Conservation (phyloP, 2,888 invertebrate genomes). For the Proisotoma minuta region DNA sequence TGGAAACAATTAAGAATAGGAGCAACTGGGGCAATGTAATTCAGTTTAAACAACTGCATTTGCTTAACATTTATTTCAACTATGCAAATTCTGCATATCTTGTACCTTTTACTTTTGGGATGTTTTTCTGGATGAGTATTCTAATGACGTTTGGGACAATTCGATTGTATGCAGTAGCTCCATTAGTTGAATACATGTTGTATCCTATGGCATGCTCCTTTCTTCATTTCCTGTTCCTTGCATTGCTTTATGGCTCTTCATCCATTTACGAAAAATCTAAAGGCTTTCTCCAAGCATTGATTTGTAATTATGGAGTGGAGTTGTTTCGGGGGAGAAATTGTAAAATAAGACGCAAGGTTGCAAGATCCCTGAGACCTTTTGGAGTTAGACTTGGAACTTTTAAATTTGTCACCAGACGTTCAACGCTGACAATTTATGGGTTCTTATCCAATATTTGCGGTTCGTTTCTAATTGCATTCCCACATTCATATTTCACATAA, state of each 20-base stretch:
- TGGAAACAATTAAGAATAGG: background rate
- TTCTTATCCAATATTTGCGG: background rate
- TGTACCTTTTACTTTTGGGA: background rate
- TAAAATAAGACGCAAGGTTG: too few species aligned
- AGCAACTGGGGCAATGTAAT: background rate
- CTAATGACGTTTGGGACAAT: background rate
- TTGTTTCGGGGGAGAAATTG: too few species aligned
- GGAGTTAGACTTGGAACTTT: conserved; percentile 4
- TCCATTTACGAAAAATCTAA: background rate
- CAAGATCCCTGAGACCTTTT: background rate
- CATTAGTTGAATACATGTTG: background rate
- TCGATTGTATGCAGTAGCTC: conserved; percentile 1
- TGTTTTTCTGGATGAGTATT: background rate
- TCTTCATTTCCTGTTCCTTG: background rate
- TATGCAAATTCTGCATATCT: background rate
- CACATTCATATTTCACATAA: background rate
- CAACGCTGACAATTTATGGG: background rate
- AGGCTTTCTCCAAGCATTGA: background rate
- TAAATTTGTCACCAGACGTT: background rate
- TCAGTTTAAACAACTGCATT: background rate
- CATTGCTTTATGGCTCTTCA: background rate
- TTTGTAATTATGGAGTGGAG: too few species aligned
- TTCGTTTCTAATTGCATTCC: background rate
- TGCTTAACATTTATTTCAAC: conserved; percentile 3
- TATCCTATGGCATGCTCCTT: background rate